These are phyloP conservation scores for Chondrilla cf. caribensis DNA, from an alignment of 37 sponge, comb jelly and placozoan genomes.

Conservation along the genomic window DNA sequence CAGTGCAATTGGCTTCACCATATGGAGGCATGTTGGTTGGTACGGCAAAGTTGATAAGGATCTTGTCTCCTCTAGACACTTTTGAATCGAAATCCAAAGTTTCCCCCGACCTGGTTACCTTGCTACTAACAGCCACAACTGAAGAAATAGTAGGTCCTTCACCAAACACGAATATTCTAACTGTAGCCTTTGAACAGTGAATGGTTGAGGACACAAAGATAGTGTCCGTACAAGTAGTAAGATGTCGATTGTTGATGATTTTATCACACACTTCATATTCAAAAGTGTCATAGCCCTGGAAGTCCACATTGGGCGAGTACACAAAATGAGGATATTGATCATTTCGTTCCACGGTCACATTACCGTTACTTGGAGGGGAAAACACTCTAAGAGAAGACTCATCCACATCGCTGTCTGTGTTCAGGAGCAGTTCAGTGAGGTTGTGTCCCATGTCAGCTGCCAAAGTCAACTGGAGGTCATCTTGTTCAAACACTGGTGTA, in stretches of 20 bases:
- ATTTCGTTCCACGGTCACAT: neutral
- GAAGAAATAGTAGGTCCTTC: constrained; percentile 57
- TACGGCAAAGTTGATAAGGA: constrained; percentile 53
- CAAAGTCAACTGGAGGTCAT: constrained; percentile 56
- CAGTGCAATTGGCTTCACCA: neutral
- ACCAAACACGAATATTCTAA: constrained; percentile 48
- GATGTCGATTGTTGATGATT: neutral
- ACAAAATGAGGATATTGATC: constrained; percentile 8
- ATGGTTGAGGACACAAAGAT: neutral
- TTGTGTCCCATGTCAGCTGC: constrained; percentile 34
- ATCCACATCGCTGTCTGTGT: constrained; percentile 49
- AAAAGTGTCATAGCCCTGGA: constrained; percentile 73
- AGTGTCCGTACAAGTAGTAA: too few species aligned
- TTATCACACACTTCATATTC: constrained; percentile 75
- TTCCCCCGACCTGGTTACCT: neutral
- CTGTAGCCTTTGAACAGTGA: constrained; percentile 61
- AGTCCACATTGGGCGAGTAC: constrained; percentile 56
- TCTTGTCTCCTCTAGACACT: constrained; percentile 62
- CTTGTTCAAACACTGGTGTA: constrained; percentile 63
- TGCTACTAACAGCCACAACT: constrained; percentile 38
- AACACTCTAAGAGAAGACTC: constrained; percentile 38
- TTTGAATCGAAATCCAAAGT: constrained; percentile 45
- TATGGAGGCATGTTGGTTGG: constrained; percentile 83
- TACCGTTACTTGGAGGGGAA: constrained; percentile 35
- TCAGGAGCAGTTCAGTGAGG: constrained; percentile 48